Evolutionary conservation across 2,888 invertebrate species (phyloP), one percentile per base, ranked within the genome.

Genomic region (Leptopterna dolabrata): DNA sequence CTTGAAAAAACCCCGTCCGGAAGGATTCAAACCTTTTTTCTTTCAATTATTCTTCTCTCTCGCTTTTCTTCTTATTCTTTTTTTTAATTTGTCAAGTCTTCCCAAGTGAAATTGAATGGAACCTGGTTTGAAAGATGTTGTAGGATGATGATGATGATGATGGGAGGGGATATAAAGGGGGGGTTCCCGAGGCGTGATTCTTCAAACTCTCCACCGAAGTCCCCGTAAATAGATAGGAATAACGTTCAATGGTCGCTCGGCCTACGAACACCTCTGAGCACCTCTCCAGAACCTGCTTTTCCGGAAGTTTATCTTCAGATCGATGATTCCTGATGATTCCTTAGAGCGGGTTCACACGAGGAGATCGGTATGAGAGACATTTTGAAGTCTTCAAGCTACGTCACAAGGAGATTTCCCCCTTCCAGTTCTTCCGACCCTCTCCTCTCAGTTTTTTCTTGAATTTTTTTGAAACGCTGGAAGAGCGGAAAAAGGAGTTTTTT

Each of bases 31-130:
- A 81, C 29, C 47, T 13, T 27, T 2, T 76, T 81, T 78, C 19
- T 19, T 19, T 14, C 36, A 7, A 36, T n/a, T 36, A 36, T 76
- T 41, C 6, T 30, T 30, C 71, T 71, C 13, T 16, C 27, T 13
- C 1, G 1, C 73, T 16, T 36, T 55, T 55, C 11, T 55, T 19
- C 19, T 73, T n/a, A n/a, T n/a, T n/a, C 3, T 78, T 78, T 78
- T 81, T 55, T 55, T 55, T 55, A 55, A 81, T 55, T 81, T 81
- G n/a, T 51, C 55, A 51, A 81, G 55, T 30, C 41, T 76, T 55
- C 27, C 81, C 55, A 14, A 27, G 81, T 81, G 81, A 81, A 81
- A 81, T 81, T 81, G 55, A 55, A 81, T 81, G 55, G 81, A 81
- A 55, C 51, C 55, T 45, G 45, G 78, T 55, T 51, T 55, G 81